phyloP scores from a whole-genome alignment of 2,113 vertebrate genomes.

The Phrynosoma platyrhinos region DNA sequence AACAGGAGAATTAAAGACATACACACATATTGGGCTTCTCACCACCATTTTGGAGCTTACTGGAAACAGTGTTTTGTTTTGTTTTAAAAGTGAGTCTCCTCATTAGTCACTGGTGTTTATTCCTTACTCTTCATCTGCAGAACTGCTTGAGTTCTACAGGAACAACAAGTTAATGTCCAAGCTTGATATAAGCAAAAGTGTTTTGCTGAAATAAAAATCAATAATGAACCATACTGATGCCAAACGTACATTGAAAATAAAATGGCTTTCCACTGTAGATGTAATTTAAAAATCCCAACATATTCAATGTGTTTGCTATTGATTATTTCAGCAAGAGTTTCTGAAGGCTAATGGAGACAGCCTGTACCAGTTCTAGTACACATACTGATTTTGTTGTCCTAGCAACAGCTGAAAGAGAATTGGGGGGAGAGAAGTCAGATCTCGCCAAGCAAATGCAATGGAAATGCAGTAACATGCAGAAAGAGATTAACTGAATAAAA shows the following conservation, averaged over 20 bases:
- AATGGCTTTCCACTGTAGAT: constrained; percentile 72
- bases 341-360: constrained; percentile 74
- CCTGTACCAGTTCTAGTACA: constrained; percentile 48
- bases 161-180: constrained; percentile 35
- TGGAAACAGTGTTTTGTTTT: constrained; percentile 16
- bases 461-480: constrained; percentile 63
- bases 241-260: constrained; percentile 70
- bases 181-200: constrained; percentile 37
- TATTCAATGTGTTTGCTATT: constrained; percentile 77
- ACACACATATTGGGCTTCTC: constrained; percentile 18
- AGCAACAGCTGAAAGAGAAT: constrained; percentile 72
- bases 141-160: constrained; percentile 52
- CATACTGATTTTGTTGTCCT: constrained; percentile 73
- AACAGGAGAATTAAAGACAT: no score
- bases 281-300: constrained; percentile 77
- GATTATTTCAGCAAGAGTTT: constrained; percentile 76
- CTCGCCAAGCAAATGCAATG: constrained; percentile 66
- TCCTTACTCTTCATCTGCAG: not conserved
- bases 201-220: constrained; percentile 70
- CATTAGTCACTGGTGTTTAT: constrained; percentile 50
- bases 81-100: constrained; percentile 35
- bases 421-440: constrained; percentile 39
- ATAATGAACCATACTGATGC: constrained; percentile 54
- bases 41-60: constrained; percentile 5
- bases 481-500: constrained; percentile 60